phyloP scores from a whole-genome alignment of 2,113 vertebrate species.

The Antechinus stuartii region DNA sequence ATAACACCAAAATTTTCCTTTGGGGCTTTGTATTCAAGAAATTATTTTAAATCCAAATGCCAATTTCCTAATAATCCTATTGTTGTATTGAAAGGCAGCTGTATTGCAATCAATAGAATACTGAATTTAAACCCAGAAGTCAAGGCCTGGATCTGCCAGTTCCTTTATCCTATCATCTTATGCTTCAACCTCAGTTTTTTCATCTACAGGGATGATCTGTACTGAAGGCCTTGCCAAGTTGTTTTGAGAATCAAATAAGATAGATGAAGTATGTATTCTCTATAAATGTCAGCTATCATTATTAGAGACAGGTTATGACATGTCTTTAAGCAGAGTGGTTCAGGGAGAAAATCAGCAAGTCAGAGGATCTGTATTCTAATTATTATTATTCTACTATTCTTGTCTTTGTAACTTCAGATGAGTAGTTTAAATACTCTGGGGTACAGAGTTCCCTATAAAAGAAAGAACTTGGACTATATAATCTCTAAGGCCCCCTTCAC shows the following conservation, averaged over 20 bases:
- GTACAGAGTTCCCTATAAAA: not conserved
- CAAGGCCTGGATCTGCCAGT: not conserved
- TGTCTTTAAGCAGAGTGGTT: not conserved
- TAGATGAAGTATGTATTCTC: not conserved
- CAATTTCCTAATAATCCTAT: not conserved
- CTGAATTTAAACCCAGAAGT: not conserved
- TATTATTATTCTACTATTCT: not conserved
- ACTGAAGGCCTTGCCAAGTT: not conserved
- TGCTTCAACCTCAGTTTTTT: not conserved
- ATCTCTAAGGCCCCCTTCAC: not conserved
- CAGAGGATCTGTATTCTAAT: not conserved
- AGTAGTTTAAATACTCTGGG: not conserved
- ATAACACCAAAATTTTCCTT: not conserved
- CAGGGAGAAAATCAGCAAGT: not conserved
- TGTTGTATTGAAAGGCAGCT: not conserved
- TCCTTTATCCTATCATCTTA: not conserved
- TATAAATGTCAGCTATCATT: not conserved
- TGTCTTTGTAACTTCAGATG: not conserved
- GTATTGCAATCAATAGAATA: not conserved
- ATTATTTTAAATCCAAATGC: not conserved
- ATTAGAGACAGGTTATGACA: not conserved
- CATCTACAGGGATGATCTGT: not conserved
- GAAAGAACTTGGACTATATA: not conserved
- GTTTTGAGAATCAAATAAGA: not conserved
- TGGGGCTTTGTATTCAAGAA: not conserved